Base-by-base conservation (phyloP, 2,113 vertebrate species). In the Chaetops frenatus region DNA sequence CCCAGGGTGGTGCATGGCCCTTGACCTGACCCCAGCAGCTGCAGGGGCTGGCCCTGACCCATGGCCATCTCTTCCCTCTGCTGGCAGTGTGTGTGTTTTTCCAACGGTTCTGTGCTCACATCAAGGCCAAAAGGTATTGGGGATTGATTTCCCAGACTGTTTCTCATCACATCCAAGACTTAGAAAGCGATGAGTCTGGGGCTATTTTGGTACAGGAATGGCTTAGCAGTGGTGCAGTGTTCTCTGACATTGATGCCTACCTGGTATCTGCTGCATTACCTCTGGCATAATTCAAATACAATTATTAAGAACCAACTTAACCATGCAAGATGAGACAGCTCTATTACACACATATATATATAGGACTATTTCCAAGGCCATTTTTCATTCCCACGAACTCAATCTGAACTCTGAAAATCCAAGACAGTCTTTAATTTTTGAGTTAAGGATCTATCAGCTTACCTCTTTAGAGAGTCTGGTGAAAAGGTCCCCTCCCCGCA, bases 391-490 rank as follows among this genome's bases (percentile, higher is more conserved):
- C 45, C n/a, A 76, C 1, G 1, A 87, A 66, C 19, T 78, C 85
- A n/a, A 71, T 50, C 10, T 7, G 10, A 60, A 24, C 47, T 92
- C 48, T 61, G 36, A 60, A 86, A 90, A 88, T 50, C 36, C 45
- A 86, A 61, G 40, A 80, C 2, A 86, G n/a, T 42, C 29, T 48
- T 92, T 65, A 5, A 91, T 70, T 83, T 90, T 40, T 21, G 15
- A 69, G 23, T 62, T 67, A 28, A 80, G 61, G 58, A 51, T 82
- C 36, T 33, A 20, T 20, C 23, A 29, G 71, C 97, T 96, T 92
- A 98, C 99, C 99, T 99, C 99, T 97, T 99, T 99, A 93, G 99
- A 99, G 81, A 99, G 98, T 81, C 99, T 97, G 81, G 99, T 99
- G 97, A 99, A 99, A 96, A 99, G 99, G 95, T 99, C 99, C 29